These are phyloP conservation scores for Tenebrosternarchus preto DNA, from an alignment of 2,113 vertebrate species.

Conservation along the genomic window DNA sequence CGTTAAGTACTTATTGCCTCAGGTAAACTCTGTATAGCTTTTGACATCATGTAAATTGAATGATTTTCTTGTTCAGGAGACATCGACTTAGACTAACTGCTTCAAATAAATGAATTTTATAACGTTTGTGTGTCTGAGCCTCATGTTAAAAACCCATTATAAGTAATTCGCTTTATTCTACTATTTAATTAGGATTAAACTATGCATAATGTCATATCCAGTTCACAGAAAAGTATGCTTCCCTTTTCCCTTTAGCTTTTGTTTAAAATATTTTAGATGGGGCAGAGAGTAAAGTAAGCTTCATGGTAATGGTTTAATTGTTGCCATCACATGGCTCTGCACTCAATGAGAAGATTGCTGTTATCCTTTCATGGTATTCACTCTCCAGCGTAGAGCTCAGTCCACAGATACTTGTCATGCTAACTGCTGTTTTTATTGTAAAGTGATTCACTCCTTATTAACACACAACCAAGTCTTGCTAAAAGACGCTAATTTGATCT, in stretches of 20 bases:
- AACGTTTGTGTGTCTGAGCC: neutral
- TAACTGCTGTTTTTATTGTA: slow-evolving; percentile 33
- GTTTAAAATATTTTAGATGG: slow-evolving; percentile 40
- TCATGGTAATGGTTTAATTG: slow-evolving; percentile 49
- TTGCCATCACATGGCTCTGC: slow-evolving; percentile 34
- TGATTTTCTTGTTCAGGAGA: neutral
- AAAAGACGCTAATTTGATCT: neutral
- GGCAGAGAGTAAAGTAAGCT: slow-evolving; percentile 36
- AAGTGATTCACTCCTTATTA: slow-evolving; percentile 45
- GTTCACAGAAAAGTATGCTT: slow-evolving; percentile 21
- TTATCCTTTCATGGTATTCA: slow-evolving; percentile 44
- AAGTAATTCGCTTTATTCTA: slow-evolving; percentile 7
- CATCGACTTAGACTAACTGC: neutral
- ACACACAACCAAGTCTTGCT: neutral
- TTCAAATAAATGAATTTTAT: slow-evolving; percentile 32
- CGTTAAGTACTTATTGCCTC: neutral
- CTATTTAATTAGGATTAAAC: slow-evolving; percentile 6
- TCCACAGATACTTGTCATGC: slow-evolving; percentile 43
- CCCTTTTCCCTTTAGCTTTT: slow-evolving; percentile 34
- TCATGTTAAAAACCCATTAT: slow-evolving; percentile 2
- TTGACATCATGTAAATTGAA: neutral
- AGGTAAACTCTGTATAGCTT: neutral
- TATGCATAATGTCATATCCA: slow-evolving; percentile 30
- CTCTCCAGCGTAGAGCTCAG: slow-evolving; percentile 45
- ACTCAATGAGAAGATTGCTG: slow-evolving; percentile 27